Evolutionary conservation across 2,113 vertebrate species (phyloP), one percentile per base, ranked within the genome.

Genomic region (Tragelaphus scriptus): DNA sequence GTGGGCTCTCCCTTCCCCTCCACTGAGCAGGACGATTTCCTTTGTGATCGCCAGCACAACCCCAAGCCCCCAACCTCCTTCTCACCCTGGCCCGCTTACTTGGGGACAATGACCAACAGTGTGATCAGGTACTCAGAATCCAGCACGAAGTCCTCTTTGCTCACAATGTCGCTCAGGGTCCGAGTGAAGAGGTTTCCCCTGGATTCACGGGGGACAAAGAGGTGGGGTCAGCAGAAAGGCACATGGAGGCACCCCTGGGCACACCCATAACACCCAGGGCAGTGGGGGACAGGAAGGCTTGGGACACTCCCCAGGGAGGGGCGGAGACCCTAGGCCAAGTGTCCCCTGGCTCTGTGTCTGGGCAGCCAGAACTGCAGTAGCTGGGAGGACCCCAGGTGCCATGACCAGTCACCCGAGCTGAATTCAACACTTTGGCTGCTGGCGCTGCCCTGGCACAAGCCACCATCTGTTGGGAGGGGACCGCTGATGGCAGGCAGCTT

Each of bases 81-180:
- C 99, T 6, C 98, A 97, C 99, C 99, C 99, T 99, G 96, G 98
- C 12, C 92, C 71, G 97, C 99, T 98, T 97, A 99, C 99, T 99
- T 99, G 98, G 98, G 98, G 65, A 99, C 99, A 47, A 99, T 99
- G 4, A 99, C 99, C 58, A 99, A 98, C 5, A 99, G 99, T 0
- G 99, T 99, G 97, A 99, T 99, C 80, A 99, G 99, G 96, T 99
- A 99, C 97, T 99, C 99, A 0, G 99, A 99, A 95, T 99, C 98
- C 97, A 99, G 97, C 94, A 99, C 99, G 61, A 99, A 99, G 98
- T 99, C 99, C 40, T 99, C 99, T 97, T 99, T 99, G 98, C 98
- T 99, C 92, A 99, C 99, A 1, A 99, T 98, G 75, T 99, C 99
- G 8, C 98, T 99, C 95, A 99, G 98, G 2, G 99, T 99, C 90